Percentiles rank a stretch among this genome's conserved stretches.
Evolutionary conservation across 2,888 invertebrate genomes (phyloP).

Genomic region (Andrena minutula): DNA sequence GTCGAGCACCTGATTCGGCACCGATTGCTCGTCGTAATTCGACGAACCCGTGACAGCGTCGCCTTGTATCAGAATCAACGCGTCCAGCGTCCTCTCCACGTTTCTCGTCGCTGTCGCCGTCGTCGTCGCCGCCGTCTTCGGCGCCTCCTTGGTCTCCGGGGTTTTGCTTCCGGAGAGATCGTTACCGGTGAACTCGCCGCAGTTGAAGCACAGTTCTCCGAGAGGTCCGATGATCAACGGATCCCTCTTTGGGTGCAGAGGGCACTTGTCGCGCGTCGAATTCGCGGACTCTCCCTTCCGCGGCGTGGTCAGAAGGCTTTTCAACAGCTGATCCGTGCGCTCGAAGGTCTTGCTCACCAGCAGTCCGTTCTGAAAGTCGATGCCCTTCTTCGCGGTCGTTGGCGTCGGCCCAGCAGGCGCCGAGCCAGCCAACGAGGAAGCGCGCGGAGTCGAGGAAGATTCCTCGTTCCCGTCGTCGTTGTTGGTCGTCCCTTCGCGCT

Average conservation of each 20-base stretch:
- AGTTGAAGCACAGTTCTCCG: slow-evolving; percentile 79
- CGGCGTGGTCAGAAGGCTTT: slow-evolving; percentile 75
- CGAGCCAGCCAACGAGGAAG: slow-evolving; percentile 21
- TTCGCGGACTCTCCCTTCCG: slow-evolving; percentile 64
- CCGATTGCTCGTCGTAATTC: slow-evolving; percentile 88
- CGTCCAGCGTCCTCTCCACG: slow-evolving; percentile 85
- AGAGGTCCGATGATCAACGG: slow-evolving; percentile 57
- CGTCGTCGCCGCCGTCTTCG: no score
- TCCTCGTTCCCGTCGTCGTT: slow-evolving; percentile 20
- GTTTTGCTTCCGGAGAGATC: slow-evolving; percentile 65
- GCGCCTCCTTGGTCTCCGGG: slow-evolving; percentile 31
- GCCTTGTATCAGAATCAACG: slow-evolving; percentile 86
- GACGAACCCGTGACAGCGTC: slow-evolving; percentile 86
- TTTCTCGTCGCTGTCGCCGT: slow-evolving; percentile 79
- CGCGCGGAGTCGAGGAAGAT: slow-evolving; percentile 21
- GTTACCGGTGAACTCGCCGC: slow-evolving; percentile 75
- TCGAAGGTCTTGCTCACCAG: slow-evolving; percentile 73
- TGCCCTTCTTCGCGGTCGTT: slow-evolving; percentile 45
- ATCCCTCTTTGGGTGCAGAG: slow-evolving; percentile 71
- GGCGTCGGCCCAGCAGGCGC: neutral
- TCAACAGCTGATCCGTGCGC: slow-evolving; percentile 76
- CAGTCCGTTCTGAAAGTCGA: slow-evolving; percentile 69
- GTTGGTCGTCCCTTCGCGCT: slow-evolving; percentile 24
- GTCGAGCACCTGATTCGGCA: slow-evolving; percentile 87
- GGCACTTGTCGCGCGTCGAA: slow-evolving; percentile 62